Percentiles rank a stretch among this genome's conserved stretches.
Conservation (phyloP, 2,888 invertebrate species). For the Boloria euphrosyne region DNA sequence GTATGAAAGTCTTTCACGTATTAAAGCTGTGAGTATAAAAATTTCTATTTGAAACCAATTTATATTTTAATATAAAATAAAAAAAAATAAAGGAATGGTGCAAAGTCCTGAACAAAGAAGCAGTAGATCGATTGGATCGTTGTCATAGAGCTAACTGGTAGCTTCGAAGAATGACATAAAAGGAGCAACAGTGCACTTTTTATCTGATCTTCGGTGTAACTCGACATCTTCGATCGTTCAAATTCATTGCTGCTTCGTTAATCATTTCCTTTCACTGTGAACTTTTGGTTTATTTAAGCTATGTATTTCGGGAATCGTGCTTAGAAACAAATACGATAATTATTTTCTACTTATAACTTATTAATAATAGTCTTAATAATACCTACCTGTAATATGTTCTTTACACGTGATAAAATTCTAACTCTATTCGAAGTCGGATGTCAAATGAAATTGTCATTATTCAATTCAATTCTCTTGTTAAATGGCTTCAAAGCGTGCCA, state of each 20-base stretch:
- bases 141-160: slow-evolving; percentile 10
- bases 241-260: slow-evolving; percentile 1
- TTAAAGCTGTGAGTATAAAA: no score
- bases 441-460: no score
- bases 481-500: no score
- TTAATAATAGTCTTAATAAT: no score
- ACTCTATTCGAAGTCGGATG: no score
- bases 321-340: no score
- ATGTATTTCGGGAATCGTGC: not conserved
- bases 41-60: no score
- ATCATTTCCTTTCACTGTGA: not conserved
- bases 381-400: no score
- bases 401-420: no score
- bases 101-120: slow-evolving; percentile 16
- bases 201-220: slow-evolving; percentile 14
- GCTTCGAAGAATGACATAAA: slow-evolving; percentile 15
- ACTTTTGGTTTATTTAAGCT: not conserved
- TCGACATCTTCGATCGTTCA: slow-evolving; percentile 9
- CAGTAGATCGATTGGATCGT: slow-evolving; percentile 13
- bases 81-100: slow-evolving; percentile 14
- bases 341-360: no score
- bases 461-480: no score
- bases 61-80: not conserved
- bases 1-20: no score
- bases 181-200: slow-evolving; percentile 3